Evolutionary conservation across 2,113 vertebrate species (phyloP).

Genomic region (Sisor rabdophorus): DNA sequence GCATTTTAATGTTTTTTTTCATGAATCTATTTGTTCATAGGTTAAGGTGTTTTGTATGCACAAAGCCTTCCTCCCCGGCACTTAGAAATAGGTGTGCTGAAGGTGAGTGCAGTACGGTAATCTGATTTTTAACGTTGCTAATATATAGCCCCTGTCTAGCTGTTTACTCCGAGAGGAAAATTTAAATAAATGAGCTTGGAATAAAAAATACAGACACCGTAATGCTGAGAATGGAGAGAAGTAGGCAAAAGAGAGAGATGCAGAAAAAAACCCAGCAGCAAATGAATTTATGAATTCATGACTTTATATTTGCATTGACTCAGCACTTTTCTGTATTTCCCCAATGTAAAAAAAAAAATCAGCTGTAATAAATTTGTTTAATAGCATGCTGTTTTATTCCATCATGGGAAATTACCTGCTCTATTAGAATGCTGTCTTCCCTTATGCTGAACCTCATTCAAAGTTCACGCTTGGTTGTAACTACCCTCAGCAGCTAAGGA

Average conservation of each 20-base stretch:
- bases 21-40: no score
- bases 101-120: background rate
- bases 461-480: background rate
- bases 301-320: slow-evolving; percentile 29
- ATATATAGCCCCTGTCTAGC: slow-evolving; percentile 7
- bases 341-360: background rate
- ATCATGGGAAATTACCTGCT: slow-evolving; percentile 17
- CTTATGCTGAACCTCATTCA: slow-evolving; percentile 15
- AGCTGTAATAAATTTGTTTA: slow-evolving; percentile 8
- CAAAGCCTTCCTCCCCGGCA: background rate
- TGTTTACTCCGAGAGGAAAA: background rate
- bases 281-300: background rate
- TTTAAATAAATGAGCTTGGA: slow-evolving; percentile 13
- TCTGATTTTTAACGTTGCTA: slow-evolving; percentile 6
- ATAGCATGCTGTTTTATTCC: slow-evolving; percentile 27
- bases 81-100: background rate
- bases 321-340: slow-evolving; percentile 16
- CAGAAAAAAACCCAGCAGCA: background rate
- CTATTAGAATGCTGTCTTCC: slow-evolving; percentile 9
- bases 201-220: slow-evolving; percentile 9
- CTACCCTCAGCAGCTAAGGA: background rate
- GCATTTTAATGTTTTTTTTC: no score
- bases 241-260: background rate
- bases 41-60: no score
- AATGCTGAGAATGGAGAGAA: slow-evolving; percentile 1